phyloP scores from a whole-genome alignment of 1,140 invertebrate genomes.

The Tetragonula clypearis region DNA sequence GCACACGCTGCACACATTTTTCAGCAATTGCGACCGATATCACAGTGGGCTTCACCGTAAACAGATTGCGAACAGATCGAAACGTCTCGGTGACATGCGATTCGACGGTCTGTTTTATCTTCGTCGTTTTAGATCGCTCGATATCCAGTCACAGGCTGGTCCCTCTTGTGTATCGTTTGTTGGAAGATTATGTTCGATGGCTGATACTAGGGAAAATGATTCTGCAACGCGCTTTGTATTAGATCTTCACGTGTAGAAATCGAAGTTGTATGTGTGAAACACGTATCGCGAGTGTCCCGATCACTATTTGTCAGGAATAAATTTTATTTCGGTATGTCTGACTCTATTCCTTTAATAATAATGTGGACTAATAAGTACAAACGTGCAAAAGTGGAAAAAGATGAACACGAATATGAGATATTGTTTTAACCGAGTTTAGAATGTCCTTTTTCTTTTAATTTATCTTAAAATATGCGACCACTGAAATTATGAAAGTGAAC shows the following conservation, averaged over 20 bases:
- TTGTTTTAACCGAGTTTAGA: too few species aligned
- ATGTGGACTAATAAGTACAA: background rate
- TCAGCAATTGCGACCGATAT: slow-evolving; percentile 44
- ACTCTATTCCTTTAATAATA: background rate
- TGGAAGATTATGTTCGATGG: slow-evolving; percentile 15
- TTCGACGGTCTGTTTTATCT: slow-evolving; percentile 35
- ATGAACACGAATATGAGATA: background rate
- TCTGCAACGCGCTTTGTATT: background rate
- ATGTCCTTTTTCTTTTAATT: too few species aligned
- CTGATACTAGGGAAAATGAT: background rate
- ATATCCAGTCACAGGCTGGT: slow-evolving; percentile 2
- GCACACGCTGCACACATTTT: slow-evolving; percentile 33
- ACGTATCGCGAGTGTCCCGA: background rate
- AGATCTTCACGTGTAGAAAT: background rate
- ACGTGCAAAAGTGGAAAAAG: background rate
- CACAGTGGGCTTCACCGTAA: slow-evolving; percentile 28
- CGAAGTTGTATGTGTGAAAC: slow-evolving; percentile 10
- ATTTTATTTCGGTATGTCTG: background rate
- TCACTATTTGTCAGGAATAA: background rate
- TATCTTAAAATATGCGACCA: background rate
- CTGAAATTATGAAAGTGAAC: background rate
- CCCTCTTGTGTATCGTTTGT: background rate
- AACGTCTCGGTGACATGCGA: slow-evolving; percentile 62
- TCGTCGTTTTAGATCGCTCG: slow-evolving; percentile 31
- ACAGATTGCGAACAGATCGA: slow-evolving; percentile 45